Conservation (phyloP, 2,113 vertebrate species). For the Nestor notabilis region DNA sequence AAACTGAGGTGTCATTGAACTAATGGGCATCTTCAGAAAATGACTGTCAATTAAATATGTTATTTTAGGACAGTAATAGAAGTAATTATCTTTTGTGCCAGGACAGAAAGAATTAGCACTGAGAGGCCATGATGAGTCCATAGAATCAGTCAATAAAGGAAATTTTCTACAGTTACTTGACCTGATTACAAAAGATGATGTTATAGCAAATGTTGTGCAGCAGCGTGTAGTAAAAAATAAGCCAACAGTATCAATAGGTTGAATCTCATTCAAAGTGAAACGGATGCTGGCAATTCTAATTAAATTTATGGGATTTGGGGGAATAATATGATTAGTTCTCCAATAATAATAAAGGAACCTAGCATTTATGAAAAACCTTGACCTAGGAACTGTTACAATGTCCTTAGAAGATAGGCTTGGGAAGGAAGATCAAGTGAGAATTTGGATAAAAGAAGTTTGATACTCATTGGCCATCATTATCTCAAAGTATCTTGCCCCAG, state of each 20-base stretch:
- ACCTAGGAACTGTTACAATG: neutral
- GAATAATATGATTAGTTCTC: neutral
- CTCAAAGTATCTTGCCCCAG: neutral
- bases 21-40: conserved; percentile 72
- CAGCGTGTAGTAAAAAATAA: conserved; percentile 25
- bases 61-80: conserved; percentile 74
- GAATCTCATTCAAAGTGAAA: neutral
- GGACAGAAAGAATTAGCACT: conserved; percentile 18
- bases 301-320: neutral
- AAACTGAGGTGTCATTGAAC: conserved; percentile 67
- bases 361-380: neutral
- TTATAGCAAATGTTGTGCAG: conserved; percentile 47
- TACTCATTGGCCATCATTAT: neutral
- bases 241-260: conserved; percentile 29
- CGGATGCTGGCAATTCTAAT: neutral
- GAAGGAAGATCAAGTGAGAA: neutral
- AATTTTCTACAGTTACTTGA: conserved; percentile 76
- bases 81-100: conserved; percentile 70
- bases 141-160: conserved; percentile 72
- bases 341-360: neutral
- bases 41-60: conserved; percentile 62
- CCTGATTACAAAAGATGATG: conserved; percentile 61
- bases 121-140: conserved; percentile 64
- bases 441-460: neutral
- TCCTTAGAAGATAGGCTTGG: neutral